These are phyloP conservation scores for Cephalopachus bancanus DNA, from an alignment of 2,797 vertebrate genomes.

Conservation along the genomic window DNA sequence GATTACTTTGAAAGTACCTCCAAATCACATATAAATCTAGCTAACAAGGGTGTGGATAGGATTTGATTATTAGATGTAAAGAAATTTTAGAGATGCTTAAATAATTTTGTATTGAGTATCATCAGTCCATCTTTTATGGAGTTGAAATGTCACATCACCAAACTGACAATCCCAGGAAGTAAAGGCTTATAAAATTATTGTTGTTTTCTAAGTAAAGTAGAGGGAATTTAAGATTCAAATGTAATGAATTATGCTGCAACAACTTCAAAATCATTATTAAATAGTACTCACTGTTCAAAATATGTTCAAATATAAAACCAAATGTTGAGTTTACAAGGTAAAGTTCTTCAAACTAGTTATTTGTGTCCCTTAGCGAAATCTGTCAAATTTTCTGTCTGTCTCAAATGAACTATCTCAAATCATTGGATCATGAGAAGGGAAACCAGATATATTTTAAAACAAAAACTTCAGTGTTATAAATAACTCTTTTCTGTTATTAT, in stretches of 20 bases:
- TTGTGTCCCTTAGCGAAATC: background rate
- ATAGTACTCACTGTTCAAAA: background rate
- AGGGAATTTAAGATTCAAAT: background rate
- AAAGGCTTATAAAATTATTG: background rate
- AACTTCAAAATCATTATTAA: background rate
- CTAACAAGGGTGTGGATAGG: background rate
- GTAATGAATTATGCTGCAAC: background rate
- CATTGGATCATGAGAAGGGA: constrained; percentile 32
- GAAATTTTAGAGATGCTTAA: background rate
- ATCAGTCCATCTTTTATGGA: background rate
- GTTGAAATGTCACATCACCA: background rate
- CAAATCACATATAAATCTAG: background rate
- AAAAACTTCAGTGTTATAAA: background rate
- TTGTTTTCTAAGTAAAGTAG: background rate
- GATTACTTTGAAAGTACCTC: background rate
- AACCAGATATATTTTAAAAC: constrained; percentile 18
- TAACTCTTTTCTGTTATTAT: background rate
- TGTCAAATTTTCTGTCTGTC: background rate
- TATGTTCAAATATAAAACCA: background rate
- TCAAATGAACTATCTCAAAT: background rate
- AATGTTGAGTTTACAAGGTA: background rate
- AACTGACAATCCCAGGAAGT: background rate
- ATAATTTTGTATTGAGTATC: background rate
- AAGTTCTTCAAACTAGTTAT: background rate
- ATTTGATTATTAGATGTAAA: background rate